Evolutionary conservation across 1,140 invertebrate species (phyloP).

Genomic region (Lerema accius): DNA sequence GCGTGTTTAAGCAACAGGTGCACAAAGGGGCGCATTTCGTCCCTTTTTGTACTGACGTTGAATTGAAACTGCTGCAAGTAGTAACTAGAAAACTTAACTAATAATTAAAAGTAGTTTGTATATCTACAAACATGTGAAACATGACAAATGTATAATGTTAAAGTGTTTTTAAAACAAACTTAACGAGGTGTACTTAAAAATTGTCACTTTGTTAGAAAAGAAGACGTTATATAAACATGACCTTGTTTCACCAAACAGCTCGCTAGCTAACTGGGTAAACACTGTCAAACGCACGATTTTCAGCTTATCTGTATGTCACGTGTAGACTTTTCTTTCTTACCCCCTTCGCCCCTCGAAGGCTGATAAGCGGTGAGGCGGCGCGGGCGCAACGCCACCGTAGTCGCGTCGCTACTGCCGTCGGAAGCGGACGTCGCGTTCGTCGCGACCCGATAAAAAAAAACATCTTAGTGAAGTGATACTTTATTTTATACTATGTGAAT

Average conservation of each 20-base stretch:
- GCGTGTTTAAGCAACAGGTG: too few relatives aligned
- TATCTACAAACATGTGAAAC: neutral
- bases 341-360: constrained; percentile 62
- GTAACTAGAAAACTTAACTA: too few relatives aligned
- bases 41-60: too few relatives aligned
- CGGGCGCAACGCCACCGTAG: constrained; percentile 63
- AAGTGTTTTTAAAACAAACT: neutral
- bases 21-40: too few relatives aligned
- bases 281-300: constrained; percentile 46
- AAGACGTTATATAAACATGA: constrained; percentile 13
- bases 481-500: constrained; percentile 34
- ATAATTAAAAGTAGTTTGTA: too few relatives aligned
- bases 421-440: constrained; percentile 49
- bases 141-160: neutral
- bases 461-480: constrained; percentile 53
- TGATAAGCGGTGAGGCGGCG: constrained; percentile 71
- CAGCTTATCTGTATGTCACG: constrained; percentile 71
- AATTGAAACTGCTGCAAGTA: too few relatives aligned
- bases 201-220: constrained; percentile 18
- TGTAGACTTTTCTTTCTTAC: constrained; percentile 66
- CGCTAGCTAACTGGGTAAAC: constrained; percentile 26
- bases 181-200: constrained; percentile 13
- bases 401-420: constrained; percentile 48
- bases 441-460: constrained; percentile 26
- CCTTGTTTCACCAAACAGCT: constrained; percentile 25